phyloP scores from a whole-genome alignment of 2,888 invertebrate genomes.

The Hypsopygia costalis region DNA sequence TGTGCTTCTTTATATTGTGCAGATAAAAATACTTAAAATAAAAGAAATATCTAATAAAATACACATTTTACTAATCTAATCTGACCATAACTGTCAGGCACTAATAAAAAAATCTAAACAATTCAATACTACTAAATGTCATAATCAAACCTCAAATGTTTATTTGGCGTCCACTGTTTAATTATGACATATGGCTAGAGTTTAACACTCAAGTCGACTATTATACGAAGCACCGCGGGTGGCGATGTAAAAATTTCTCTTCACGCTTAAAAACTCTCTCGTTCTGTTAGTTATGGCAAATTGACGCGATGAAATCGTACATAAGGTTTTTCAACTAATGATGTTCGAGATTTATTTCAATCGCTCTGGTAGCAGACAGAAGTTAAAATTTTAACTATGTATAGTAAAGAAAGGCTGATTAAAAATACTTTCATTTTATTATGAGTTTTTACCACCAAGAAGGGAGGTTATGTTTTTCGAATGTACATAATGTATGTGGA shows the following conservation, averaged over 20 bases:
- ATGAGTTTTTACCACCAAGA: no score
- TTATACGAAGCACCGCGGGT: constrained; percentile 1
- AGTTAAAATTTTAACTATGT: no score
- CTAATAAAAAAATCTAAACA: background rate
- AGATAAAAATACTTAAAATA: no score
- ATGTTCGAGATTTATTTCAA: constrained; percentile 47
- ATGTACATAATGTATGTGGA: no score
- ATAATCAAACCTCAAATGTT: constrained; percentile 3
- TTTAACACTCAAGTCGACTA: no score
- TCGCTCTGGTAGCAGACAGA: constrained; percentile 13
- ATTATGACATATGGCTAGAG: constrained; percentile 5
- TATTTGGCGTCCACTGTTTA: constrained; percentile 8
- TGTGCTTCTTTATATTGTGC: no score
- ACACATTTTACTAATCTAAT: no score
- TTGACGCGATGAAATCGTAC: constrained; percentile 28
- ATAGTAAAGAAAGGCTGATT: no score
- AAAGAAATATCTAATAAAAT: no score
- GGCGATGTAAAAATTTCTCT: constrained; percentile 20
- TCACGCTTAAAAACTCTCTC: constrained; percentile 30
- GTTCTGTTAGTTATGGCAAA: constrained; percentile 44
- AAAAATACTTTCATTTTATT: no score
- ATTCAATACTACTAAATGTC: constrained; percentile 7
- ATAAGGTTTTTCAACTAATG: constrained; percentile 41
- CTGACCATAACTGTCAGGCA: no score
- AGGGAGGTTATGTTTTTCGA: no score